These are phyloP conservation scores for Rhea pennata DNA, from an alignment of 2,113 vertebrate genomes.

Conservation along the genomic window DNA sequence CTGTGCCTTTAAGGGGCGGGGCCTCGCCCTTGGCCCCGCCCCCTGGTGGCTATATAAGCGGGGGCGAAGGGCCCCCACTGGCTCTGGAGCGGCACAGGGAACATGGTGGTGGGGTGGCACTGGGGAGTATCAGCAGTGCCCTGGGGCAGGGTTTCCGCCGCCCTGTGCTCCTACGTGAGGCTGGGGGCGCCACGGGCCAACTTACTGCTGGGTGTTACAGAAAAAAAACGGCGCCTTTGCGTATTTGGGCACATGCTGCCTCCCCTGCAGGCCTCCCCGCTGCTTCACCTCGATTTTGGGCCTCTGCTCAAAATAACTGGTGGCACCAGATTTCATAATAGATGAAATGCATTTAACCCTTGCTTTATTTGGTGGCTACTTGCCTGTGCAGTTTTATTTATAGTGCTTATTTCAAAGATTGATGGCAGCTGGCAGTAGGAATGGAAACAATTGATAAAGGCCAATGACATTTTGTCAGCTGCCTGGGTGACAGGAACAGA, in stretches of 20 bases:
- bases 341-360: slow-evolving; percentile 2
- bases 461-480: slow-evolving; percentile 69
- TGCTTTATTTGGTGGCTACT: slow-evolving; percentile 23
- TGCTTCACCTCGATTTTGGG: neutral
- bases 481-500: slow-evolving; percentile 55
- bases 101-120: no score
- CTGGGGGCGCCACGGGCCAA: neutral
- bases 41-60: no score
- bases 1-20: fast-evolving
- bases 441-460: slow-evolving; percentile 70
- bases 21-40: fast-evolving
- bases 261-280: neutral
- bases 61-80: no score
- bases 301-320: neutral
- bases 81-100: no score
- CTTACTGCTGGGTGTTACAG: neutral
- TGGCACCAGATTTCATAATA: neutral
- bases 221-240: neutral
- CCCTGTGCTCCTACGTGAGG: neutral
- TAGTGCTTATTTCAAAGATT: slow-evolving; percentile 63
- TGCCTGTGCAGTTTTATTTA: slow-evolving; percentile 71
- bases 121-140: no score
- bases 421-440: slow-evolving; percentile 57
- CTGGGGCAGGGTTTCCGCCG: no score
- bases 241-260: neutral